These are phyloP conservation scores for Nothobranchius furzeri DNA, from an alignment of 2,113 vertebrate genomes.

Conservation along the genomic window DNA sequence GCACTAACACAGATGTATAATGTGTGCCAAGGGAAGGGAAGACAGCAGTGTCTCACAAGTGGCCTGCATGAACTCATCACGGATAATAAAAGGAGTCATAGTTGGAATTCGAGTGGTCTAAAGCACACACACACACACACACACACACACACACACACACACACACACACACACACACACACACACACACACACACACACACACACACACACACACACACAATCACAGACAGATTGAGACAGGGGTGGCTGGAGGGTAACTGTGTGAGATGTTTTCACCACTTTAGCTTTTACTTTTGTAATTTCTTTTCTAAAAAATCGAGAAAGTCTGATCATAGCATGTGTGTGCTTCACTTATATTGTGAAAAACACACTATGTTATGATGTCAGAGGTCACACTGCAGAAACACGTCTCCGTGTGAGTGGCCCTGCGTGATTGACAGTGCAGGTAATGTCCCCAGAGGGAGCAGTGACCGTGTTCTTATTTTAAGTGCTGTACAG, in stretches of 20 bases:
- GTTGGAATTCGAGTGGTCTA: conserved; percentile 34
- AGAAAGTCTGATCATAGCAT: too few relatives aligned
- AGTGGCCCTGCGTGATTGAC: neutral
- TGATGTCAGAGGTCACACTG: neutral
- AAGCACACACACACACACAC: neutral
- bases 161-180: too few relatives aligned
- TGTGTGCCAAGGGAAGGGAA: conserved; percentile 20
- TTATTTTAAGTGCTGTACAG: conserved; percentile 41
- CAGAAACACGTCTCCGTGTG: neutral
- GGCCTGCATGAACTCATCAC: conserved; percentile 38
- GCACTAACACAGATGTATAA: neutral
- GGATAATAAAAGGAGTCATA: conserved; percentile 53
- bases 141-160: too few relatives aligned
- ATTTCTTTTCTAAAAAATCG: neutral
- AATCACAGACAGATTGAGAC: neutral
- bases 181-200: too few relatives aligned
- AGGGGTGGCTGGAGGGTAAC: conserved; percentile 7
- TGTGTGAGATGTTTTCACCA: conserved; percentile 11
- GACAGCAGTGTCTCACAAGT: conserved; percentile 19
- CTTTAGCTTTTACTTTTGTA: conserved; percentile 20
- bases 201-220: neutral
- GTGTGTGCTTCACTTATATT: neutral
- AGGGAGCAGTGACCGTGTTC: conserved; percentile 27
- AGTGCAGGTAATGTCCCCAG: conserved; percentile 43
- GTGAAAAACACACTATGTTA: neutral